Percentiles rank a stretch among this genome's conserved stretches.
Evolutionary conservation across 2,113 vertebrate genomes (phyloP).

Genomic region (Sinosuthora webbiana): DNA sequence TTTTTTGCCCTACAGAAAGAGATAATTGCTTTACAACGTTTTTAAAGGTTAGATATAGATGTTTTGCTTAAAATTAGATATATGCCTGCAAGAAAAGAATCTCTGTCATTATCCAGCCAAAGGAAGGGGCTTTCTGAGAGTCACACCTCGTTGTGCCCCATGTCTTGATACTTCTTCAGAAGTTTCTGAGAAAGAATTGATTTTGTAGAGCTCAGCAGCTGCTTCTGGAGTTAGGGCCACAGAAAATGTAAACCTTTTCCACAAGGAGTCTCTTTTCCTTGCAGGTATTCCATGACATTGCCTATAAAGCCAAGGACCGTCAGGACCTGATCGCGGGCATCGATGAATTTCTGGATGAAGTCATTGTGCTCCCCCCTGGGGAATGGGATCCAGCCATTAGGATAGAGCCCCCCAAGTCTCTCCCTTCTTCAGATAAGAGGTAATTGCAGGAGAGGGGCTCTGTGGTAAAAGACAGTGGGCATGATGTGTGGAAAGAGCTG

Average conservation of each 20-base stretch:
- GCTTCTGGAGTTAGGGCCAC: neutral
- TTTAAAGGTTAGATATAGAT: neutral
- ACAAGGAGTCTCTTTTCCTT: neutral
- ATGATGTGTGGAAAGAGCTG: rapidly evolving
- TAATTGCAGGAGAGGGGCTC: slow-evolving; percentile 6
- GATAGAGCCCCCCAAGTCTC: slow-evolving; percentile 95
- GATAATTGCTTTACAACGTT: neutral
- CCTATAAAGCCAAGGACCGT: slow-evolving; percentile 96
- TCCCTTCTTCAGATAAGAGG: slow-evolving; percentile 97
- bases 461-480: neutral
- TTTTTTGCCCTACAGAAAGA: neutral
- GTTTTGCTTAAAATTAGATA: neutral
- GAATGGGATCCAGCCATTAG: slow-evolving; percentile 97
- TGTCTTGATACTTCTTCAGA: neutral
- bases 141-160: neutral
- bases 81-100: neutral
- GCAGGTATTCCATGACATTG: slow-evolving; percentile 97
- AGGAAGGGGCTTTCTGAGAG: neutral
- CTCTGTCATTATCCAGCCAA: neutral
- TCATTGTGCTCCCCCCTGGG: slow-evolving; percentile 96
- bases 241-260: neutral
- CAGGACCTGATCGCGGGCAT: slow-evolving; percentile 95
- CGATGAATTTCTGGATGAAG: slow-evolving; percentile 97
- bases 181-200: neutral
- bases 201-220: neutral